Evolutionary conservation across 2,113 vertebrate genomes (phyloP).

Genomic region (Pelodiscus sinensis): DNA sequence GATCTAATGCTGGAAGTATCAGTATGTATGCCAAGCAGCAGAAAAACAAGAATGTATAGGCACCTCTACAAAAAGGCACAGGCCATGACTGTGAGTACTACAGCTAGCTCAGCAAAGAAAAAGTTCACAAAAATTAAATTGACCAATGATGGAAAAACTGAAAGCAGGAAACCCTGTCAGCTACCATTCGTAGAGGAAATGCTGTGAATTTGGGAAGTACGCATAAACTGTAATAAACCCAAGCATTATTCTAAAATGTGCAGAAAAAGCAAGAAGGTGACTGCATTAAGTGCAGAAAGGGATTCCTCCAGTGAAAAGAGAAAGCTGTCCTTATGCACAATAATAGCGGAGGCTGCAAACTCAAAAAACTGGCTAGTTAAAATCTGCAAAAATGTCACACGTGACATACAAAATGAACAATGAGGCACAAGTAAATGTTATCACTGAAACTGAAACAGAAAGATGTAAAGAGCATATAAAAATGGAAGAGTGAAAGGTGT

Average conservation of each 20-base stretch:
- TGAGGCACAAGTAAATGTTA: not conserved
- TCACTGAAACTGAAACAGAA: not conserved
- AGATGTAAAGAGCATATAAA: not conserved
- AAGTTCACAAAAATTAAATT: not conserved
- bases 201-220: not conserved
- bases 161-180: not conserved
- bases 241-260: not conserved
- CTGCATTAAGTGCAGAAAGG: not conserved
- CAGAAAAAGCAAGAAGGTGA: not conserved
- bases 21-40: not conserved
- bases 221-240: not conserved
- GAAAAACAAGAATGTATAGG: not conserved
- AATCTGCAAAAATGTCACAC: not conserved
- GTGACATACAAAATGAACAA: not conserved
- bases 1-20: not conserved
- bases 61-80: not conserved
- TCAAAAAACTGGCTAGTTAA: not conserved
- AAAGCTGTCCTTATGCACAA: not conserved
- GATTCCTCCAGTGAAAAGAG: not conserved
- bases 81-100: not conserved
- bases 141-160: not conserved
- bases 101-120: not conserved
- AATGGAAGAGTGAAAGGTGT: not conserved
- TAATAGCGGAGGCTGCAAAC: not conserved
- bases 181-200: not conserved